These are phyloP conservation scores for Leptopterna dolabrata DNA, from an alignment of 2,888 invertebrate genomes.

Conservation along the genomic window DNA sequence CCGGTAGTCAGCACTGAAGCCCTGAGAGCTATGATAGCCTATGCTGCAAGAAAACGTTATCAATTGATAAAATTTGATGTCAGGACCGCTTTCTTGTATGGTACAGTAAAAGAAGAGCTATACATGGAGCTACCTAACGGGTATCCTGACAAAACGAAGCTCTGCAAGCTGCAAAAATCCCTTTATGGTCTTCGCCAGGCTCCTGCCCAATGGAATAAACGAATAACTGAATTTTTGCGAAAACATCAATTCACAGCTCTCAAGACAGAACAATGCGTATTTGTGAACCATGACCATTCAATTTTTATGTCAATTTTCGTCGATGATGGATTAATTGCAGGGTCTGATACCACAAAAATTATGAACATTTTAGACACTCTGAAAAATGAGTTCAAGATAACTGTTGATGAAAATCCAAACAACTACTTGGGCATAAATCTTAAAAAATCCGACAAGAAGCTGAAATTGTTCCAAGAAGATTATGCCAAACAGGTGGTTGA, in stretches of 20 bases:
- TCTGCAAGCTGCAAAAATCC: constrained; percentile 54
- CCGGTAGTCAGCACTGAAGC: constrained; percentile 5
- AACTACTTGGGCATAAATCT: neutral
- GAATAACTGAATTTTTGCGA: constrained; percentile 47
- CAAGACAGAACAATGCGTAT: constrained; percentile 54
- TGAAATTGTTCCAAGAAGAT: neutral
- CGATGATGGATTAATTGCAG: constrained; percentile 55
- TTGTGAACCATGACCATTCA: constrained; percentile 3
- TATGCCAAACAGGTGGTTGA: constrained; percentile 3
- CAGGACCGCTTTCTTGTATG: constrained; percentile 57
- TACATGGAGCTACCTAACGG: constrained; percentile 57
- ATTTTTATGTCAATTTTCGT: constrained; percentile 50
- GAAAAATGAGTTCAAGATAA: neutral
- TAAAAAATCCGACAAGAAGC: neutral
- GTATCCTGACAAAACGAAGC: constrained; percentile 39
- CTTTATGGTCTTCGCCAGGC: no score
- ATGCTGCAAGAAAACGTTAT: neutral
- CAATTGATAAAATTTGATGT: constrained; percentile 52
- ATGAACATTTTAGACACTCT: constrained; percentile 47
- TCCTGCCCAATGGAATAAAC: constrained; percentile 56
- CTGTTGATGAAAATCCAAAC: neutral
- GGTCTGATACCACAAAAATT: constrained; percentile 53
- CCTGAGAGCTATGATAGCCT: neutral
- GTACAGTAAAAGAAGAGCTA: constrained; percentile 44
- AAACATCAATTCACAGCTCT: constrained; percentile 20